A percentile compares a stretch with the other conserved stretches of the same genome.
These are phyloP conservation scores for Hemichromis elongatus DNA, from an alignment of 2,113 vertebrate genomes.

Conservation along the genomic window DNA sequence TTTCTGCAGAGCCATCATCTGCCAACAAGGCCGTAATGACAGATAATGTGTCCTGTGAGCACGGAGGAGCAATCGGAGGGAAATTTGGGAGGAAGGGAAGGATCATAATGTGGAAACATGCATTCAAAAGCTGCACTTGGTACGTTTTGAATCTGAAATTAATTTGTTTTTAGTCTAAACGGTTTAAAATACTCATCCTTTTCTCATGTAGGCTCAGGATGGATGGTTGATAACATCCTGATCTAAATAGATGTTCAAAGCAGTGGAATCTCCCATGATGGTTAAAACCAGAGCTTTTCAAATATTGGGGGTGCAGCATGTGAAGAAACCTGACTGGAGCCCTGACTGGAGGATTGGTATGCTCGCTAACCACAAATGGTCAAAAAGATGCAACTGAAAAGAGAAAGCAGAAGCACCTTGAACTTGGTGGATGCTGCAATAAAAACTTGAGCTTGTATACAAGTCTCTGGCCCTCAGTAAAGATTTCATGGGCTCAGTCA, in stretches of 20 bases:
- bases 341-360: neutral
- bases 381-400: neutral
- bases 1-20: neutral
- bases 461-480: neutral
- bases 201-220: neutral
- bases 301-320: neutral
- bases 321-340: neutral
- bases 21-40: neutral
- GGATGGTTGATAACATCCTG: neutral
- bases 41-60: neutral
- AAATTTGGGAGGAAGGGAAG: neutral
- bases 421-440: neutral
- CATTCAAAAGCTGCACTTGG: neutral
- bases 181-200: neutral
- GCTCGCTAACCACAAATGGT: neutral
- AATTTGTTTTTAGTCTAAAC: neutral
- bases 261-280: neutral
- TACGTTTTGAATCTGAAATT: rapidly evolving
- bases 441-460: neutral
- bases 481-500: neutral
- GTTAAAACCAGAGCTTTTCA: neutral
- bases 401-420: neutral
- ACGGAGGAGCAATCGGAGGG: neutral
- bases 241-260: neutral
- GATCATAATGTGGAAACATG: neutral